A percentile compares a stretch with the other conserved stretches of the same genome.
Evolutionary conservation across 2,113 vertebrate genomes (phyloP).

Genomic region (Dipodomys merriami): DNA sequence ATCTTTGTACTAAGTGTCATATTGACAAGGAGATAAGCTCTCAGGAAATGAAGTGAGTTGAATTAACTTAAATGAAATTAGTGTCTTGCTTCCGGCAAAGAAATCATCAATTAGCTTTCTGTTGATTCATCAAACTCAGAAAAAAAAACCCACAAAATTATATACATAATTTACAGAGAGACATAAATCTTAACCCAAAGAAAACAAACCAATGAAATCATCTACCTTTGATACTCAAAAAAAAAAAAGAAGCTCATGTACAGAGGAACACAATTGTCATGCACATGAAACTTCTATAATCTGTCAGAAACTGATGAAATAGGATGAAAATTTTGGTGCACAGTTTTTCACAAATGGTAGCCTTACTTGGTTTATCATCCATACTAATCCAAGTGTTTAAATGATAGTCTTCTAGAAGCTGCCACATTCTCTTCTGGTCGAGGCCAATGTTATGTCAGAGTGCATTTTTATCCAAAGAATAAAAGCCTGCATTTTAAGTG

Average conservation of each 20-base stretch:
- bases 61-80: conserved; percentile 48
- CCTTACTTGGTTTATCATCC: conserved; percentile 70
- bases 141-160: too few relatives aligned
- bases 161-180: neutral
- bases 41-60: conserved; percentile 26
- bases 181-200: conserved; percentile 14
- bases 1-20: neutral
- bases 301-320: conserved; percentile 57
- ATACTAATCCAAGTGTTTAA: conserved; percentile 68
- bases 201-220: neutral
- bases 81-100: neutral
- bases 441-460: conserved; percentile 28
- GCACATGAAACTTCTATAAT: conserved; percentile 1
- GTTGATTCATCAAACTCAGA: neutral
- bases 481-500: conserved; percentile 62
- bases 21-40: conserved; percentile 13
- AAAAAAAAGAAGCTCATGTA: neutral
- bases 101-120: neutral
- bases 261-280: neutral
- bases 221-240: neutral
- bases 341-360: conserved; percentile 49
- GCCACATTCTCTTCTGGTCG: conserved; percentile 41
- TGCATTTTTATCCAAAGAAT: conserved; percentile 58
- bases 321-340: conserved; percentile 47
- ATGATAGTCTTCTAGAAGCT: conserved; percentile 50